Conservation (phyloP, 1,140 invertebrate genomes). For the Megathymus violae region DNA sequence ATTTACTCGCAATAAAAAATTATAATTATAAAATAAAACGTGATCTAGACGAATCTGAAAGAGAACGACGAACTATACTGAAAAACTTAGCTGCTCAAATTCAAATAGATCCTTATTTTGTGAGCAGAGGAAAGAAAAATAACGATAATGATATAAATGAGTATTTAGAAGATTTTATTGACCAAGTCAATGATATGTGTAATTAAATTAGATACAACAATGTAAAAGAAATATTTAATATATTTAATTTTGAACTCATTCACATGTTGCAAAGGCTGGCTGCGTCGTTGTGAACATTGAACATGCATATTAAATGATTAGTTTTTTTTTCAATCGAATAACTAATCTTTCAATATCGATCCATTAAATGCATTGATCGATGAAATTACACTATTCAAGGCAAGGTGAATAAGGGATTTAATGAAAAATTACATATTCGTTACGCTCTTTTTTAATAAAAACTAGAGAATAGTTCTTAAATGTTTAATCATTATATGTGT, state of each 20-base stretch:
- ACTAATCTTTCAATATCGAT: neutral
- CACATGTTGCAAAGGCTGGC: slow-evolving; percentile 3
- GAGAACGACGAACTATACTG: slow-evolving; percentile 68
- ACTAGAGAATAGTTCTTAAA: neutral
- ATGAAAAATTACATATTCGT: too few species aligned
- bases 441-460: too few species aligned
- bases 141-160: slow-evolving; percentile 27
- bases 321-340: neutral
- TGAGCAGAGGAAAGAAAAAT: slow-evolving; percentile 74
- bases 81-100: slow-evolving; percentile 72
- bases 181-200: slow-evolving; percentile 58
- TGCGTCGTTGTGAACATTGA: neutral
- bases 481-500: slow-evolving; percentile 1
- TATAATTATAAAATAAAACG: slow-evolving; percentile 56
- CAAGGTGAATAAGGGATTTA: neutral
- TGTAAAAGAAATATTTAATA: neutral
- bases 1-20: slow-evolving; percentile 53
- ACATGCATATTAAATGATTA: neutral
- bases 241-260: neutral
- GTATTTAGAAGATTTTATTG: slow-evolving; percentile 58
- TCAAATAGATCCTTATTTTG: slow-evolving; percentile 75
- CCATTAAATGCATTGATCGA: neutral
- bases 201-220: slow-evolving; percentile 50
- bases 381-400: neutral
- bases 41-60: slow-evolving; percentile 58